Evolutionary conservation across 2,797 vertebrate genomes (phyloP), one percentile per base, ranked within the genome.

Genomic region (Odontamblyopus rebecca): DNA sequence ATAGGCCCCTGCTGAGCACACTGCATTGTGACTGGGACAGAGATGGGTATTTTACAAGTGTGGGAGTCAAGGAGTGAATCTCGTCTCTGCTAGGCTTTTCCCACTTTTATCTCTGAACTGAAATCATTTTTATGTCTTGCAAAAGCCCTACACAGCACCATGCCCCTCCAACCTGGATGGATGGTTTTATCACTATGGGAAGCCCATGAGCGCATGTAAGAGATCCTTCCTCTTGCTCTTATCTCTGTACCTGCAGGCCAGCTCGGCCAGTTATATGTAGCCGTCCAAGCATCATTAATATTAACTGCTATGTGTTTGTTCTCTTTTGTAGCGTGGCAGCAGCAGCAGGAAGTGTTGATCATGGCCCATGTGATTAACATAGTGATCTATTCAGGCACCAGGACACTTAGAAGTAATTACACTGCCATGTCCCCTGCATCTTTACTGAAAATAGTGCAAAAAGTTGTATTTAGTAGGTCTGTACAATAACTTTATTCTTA

Each of bases 371-470:
- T 87, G 83, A 89, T 90, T 89, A 88, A 86, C 83, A 73, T 74
- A 76, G 76, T 69, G 82, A 89, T 82, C 78, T 74, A 44, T 76
- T 86, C 73, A 61, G 70, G 69, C 68, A 13, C 80, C 77, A 74
- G 65, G 73, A 79, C 80, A 86, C 77, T 85, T 84, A 84, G 74
- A 26, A 3, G 76, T 88, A 86, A 90, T 90, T 88, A 91, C 78
- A 81, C 82, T 82, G 71, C 69, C 71, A 75, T 71, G 72, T 23
- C 2, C 63, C 68, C 69, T 68, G 68, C 54, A 54, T 61, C 68
- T 57, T 29, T 16, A 54, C 75, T 75, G 64, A 76, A 78, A 75
- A 73, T 68, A 50, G 79, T 51, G 26, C 26, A 38, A 6, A 29
- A 80, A 57, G 53, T 59, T 72, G 26, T 63, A 66, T 41, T 82